Evolutionary conservation across 2,113 vertebrate species (phyloP).

Genomic region (Podilymbus podiceps): DNA sequence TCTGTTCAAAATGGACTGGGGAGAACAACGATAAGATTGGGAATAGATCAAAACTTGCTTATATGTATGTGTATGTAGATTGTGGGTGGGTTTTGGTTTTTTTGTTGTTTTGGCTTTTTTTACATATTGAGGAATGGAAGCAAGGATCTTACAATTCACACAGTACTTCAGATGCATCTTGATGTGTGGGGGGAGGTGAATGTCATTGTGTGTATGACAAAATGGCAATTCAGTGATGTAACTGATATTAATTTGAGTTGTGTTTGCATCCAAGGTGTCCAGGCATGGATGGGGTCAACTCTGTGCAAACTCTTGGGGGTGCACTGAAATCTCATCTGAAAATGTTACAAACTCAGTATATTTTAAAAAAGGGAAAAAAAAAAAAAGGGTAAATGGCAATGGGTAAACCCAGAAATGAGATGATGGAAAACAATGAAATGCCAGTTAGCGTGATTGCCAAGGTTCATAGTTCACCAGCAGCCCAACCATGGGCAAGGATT

Average conservation of each 20-base stretch:
- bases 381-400: fast-evolving
- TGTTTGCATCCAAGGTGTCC: background rate
- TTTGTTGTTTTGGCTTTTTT: background rate
- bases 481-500: background rate
- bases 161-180: background rate
- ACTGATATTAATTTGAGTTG: background rate
- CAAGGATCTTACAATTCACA: background rate
- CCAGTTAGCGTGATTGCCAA: background rate
- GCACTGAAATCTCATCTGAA: background rate
- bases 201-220: background rate
- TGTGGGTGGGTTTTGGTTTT: too few relatives aligned
- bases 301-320: background rate
- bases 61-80: fast-evolving
- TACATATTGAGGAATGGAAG: background rate
- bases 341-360: background rate
- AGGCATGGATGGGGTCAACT: background rate
- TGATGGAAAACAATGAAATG: background rate
- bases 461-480: background rate
- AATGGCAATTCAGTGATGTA: background rate
- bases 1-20: background rate
- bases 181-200: background rate
- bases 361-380: background rate
- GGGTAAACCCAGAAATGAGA: background rate
- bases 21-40: background rate
- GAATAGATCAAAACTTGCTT: background rate